Evolutionary conservation across 2,113 vertebrate species (phyloP).

Genomic region (Pollimyrus isidori): DNA sequence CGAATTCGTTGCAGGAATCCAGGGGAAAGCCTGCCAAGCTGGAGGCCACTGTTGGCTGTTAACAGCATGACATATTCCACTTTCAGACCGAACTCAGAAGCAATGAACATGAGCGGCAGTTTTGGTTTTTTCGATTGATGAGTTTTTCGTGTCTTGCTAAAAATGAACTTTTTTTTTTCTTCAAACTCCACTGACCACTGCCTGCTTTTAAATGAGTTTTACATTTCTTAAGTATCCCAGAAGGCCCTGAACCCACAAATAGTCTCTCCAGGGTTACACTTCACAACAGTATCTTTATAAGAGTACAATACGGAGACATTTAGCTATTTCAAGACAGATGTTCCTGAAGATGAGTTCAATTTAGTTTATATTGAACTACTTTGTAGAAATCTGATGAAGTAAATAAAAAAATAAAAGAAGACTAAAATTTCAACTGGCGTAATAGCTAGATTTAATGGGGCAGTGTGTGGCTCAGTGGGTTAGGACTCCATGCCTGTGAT

Average conservation of each 20-base stretch:
- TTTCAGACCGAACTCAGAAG: neutral
- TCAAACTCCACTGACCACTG: neutral
- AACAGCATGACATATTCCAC: neutral
- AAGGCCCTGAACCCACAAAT: neutral
- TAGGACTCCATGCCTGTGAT: neutral
- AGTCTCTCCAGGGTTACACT: neutral
- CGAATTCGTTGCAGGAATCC: neutral
- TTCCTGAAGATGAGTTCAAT: neutral
- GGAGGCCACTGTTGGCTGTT: neutral
- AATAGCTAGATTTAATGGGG: neutral
- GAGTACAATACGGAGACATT: neutral
- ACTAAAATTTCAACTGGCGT: neutral
- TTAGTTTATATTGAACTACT: neutral
- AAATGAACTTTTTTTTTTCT: neutral
- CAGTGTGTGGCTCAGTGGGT: neutral
- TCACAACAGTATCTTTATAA: neutral
- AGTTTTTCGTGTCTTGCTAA: neutral
- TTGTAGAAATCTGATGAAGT: neutral
- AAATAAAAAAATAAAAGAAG: neutral
- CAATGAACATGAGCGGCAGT: neutral
- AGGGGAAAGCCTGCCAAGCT: neutral
- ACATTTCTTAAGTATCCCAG: neutral
- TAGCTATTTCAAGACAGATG: neutral
- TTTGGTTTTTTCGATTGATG: neutral
- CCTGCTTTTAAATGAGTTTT: neutral